A percentile compares a stretch with the other conserved stretches of the same genome.
These are phyloP conservation scores for Lycophotia porphyrea DNA, from an alignment of 2,888 invertebrate genomes.

Conservation along the genomic window DNA sequence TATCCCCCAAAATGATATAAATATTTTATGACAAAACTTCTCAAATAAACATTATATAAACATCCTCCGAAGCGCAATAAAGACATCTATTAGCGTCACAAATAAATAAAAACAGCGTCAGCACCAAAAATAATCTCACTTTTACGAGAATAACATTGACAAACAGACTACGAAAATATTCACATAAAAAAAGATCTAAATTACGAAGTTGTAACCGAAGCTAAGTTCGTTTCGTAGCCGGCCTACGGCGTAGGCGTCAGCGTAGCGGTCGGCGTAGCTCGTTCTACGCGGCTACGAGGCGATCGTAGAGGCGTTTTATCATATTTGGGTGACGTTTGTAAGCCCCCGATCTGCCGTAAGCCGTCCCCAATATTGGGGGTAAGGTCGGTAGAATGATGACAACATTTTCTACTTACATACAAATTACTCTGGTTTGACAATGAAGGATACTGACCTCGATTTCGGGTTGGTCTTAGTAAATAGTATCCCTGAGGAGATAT, in stretches of 20 bases:
- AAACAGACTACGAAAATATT: constrained; percentile 55
- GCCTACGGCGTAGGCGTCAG: constrained; percentile 60
- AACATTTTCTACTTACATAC: constrained; percentile 61
- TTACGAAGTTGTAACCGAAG: constrained; percentile 48
- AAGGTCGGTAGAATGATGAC: constrained; percentile 56
- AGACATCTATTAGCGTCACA: constrained; percentile 52
- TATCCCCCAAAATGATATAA: constrained; percentile 26
- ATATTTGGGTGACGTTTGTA: constrained; percentile 55
- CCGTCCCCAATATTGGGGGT: constrained; percentile 60
- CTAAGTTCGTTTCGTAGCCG: constrained; percentile 56
- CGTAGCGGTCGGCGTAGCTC: constrained; percentile 51
- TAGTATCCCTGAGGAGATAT: constrained; percentile 16
- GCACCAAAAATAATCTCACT: constrained; percentile 46
- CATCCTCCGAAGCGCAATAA: constrained; percentile 33
- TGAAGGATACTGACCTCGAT: constrained; percentile 42
- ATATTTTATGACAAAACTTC: constrained; percentile 40
- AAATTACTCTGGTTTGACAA: constrained; percentile 57
- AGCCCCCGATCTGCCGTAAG: constrained; percentile 61
- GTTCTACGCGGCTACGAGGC: constrained; percentile 51
- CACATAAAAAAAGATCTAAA: constrained; percentile 47
- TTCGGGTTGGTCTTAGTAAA: constrained; percentile 23
- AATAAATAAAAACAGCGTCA: constrained; percentile 53
- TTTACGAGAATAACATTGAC: constrained; percentile 54
- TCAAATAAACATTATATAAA: constrained; percentile 40
- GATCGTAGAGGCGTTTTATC: constrained; percentile 58